Conservation (phyloP, 2,888 invertebrate genomes). For the Taenaris catops region DNA sequence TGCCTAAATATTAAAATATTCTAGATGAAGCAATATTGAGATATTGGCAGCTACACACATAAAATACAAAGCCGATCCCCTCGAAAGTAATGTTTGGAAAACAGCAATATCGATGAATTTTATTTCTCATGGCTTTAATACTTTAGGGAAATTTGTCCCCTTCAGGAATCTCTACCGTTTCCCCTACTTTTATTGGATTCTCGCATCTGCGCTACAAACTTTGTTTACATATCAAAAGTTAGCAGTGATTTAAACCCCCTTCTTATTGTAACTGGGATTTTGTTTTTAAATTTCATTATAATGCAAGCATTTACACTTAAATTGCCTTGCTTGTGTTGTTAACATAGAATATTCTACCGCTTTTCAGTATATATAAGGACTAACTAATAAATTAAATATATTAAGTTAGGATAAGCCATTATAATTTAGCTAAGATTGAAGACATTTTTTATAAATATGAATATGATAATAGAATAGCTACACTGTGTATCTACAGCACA, state of each 20-base stretch:
- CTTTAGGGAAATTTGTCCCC: conserved; percentile 64
- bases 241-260: conserved; percentile 47
- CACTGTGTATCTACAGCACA: too few species aligned
- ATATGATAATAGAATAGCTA: too few species aligned
- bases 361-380: too few species aligned
- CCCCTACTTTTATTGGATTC: conserved; percentile 68
- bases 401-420: too few species aligned
- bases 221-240: conserved; percentile 61
- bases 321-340: too few species aligned
- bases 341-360: too few species aligned
- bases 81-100: conserved; percentile 40
- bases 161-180: conserved; percentile 47
- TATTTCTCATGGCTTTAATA: conserved; percentile 66
- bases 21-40: too few species aligned
- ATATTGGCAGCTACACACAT: conserved; percentile 9
- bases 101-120: conserved; percentile 66
- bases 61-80: conserved; percentile 23
- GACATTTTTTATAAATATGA: too few species aligned
- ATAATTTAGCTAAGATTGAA: too few species aligned
- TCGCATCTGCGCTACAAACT: conserved; percentile 66
- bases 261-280: conserved; percentile 11
- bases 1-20: too few species aligned
- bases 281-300: conserved; percentile 13
- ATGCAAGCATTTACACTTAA: too few species aligned
- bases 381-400: too few species aligned